Evolutionary conservation across 1,140 invertebrate genomes (phyloP).

Genomic region (Drosophila ohnishii): DNA sequence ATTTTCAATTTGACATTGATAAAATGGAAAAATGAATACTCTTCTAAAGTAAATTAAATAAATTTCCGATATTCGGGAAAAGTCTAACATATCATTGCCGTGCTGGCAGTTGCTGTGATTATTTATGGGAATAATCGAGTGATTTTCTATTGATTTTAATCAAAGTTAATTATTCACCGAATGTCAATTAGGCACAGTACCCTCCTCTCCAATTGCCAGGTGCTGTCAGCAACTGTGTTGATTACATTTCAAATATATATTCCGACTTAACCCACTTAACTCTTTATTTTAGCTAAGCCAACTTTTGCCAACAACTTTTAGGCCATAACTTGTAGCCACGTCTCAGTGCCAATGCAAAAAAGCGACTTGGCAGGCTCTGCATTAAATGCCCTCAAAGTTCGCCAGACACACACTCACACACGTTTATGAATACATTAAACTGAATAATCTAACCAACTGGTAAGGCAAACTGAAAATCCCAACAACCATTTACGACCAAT

Average conservation of each 20-base stretch:
- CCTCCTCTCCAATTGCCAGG: background rate
- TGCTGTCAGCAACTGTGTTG: slow-evolving; percentile 21
- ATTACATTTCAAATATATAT: slow-evolving; percentile 33
- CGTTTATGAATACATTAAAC: slow-evolving; percentile 36
- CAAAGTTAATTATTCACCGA: slow-evolving; percentile 21
- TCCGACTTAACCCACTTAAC: slow-evolving; percentile 24
- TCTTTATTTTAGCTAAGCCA: slow-evolving; percentile 36
- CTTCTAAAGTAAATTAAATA: background rate
- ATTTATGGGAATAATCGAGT: background rate
- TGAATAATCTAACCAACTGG: slow-evolving; percentile 44
- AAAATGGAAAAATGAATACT: background rate
- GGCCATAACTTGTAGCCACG: slow-evolving; percentile 47
- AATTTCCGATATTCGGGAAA: too few species aligned
- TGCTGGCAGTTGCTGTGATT: background rate
- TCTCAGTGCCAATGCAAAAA: slow-evolving; percentile 45
- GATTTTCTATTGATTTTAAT: background rate
- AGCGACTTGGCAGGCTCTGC: slow-evolving; percentile 67
- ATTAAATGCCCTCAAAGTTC: slow-evolving; percentile 54
- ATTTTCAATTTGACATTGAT: background rate
- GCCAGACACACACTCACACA: slow-evolving; percentile 1
- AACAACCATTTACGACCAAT: slow-evolving; percentile 62
- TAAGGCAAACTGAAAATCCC: slow-evolving; percentile 50
- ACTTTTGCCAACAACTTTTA: slow-evolving; percentile 29
- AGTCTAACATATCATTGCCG: too few species aligned
- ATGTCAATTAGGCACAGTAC: slow-evolving; percentile 18